A percentile compares a stretch with the other conserved stretches of the same genome.
Conservation (phyloP, 2,888 invertebrate genomes). For the Eugnorisma glareosa region DNA sequence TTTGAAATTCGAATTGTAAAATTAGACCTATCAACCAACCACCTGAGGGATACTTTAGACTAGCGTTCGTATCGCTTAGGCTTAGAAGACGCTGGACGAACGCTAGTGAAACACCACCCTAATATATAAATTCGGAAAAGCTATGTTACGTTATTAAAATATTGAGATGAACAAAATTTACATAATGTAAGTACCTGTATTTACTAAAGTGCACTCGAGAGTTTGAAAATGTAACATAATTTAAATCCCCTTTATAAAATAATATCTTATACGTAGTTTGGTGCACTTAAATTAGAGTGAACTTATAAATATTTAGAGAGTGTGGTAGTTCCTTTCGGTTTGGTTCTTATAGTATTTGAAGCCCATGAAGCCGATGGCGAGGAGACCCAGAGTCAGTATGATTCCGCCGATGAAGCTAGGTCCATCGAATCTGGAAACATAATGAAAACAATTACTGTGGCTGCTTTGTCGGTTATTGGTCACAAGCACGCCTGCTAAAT, state of each 20-base stretch:
- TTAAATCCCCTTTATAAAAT: constrained; percentile 63
- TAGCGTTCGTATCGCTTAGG: constrained; percentile 19
- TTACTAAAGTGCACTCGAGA: constrained; percentile 66
- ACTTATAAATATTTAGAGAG: constrained; percentile 91
- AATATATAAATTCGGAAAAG: constrained; percentile 57
- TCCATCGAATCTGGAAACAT: constrained; percentile 92
- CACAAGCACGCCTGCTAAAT: neutral
- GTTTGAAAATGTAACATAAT: constrained; percentile 56
- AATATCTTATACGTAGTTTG: constrained; percentile 66
- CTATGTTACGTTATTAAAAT: constrained; percentile 54
- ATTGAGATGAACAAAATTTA: constrained; percentile 59
- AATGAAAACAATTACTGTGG: neutral
- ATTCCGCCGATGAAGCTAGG: constrained; percentile 96
- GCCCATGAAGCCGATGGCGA: constrained; percentile 95
- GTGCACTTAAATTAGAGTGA: constrained; percentile 80
- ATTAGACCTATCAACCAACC: constrained; percentile 66
- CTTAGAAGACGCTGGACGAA: constrained; percentile 7
- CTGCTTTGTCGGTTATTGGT: neutral
- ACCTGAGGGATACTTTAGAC: constrained; percentile 45
- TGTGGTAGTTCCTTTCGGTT: constrained; percentile 96
- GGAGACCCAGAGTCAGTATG: constrained; percentile 94
- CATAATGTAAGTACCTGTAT: constrained; percentile 62
- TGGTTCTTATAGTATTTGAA: constrained; percentile 97
- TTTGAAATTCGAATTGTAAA: constrained; percentile 53
- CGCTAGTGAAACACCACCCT: constrained; percentile 19